Conservation (phyloP, 2,113 vertebrate species). For the Pampusana beccarii region DNA sequence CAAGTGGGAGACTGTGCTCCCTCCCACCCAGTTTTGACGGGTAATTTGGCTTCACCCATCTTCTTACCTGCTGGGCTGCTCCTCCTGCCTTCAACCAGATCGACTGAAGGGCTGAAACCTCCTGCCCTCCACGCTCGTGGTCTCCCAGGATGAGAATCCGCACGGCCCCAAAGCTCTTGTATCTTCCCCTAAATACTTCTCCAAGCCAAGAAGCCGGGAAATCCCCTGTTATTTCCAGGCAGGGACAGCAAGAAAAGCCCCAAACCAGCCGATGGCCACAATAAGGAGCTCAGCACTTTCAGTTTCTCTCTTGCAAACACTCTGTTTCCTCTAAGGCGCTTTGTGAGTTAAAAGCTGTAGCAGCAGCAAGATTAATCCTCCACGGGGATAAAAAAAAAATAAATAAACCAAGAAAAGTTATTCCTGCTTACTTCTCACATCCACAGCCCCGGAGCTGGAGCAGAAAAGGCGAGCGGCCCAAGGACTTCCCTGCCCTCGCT, state of each 20-base stretch:
- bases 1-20: not conserved
- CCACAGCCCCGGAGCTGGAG: not conserved
- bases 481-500: not conserved
- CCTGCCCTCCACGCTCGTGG: not conserved
- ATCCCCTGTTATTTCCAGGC: not conserved
- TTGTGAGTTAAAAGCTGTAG: not conserved
- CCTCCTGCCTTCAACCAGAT: not conserved
- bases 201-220: not conserved
- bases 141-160: not conserved
- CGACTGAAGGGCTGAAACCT: not conserved
- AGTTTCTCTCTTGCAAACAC: slow-evolving; percentile 23
- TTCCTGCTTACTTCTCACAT: not conserved
- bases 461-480: not conserved
- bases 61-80: not conserved
- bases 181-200: not conserved
- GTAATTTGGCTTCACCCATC: not conserved
- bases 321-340: not conserved
- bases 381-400: not conserved
- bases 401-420: not conserved
- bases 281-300: not conserved
- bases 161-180: accelerated
- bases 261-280: not conserved
- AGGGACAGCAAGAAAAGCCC: not conserved
- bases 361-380: not conserved
- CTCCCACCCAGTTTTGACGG: not conserved